Conservation (phyloP, 2,888 invertebrate species). For the Vanessa cardui region DNA sequence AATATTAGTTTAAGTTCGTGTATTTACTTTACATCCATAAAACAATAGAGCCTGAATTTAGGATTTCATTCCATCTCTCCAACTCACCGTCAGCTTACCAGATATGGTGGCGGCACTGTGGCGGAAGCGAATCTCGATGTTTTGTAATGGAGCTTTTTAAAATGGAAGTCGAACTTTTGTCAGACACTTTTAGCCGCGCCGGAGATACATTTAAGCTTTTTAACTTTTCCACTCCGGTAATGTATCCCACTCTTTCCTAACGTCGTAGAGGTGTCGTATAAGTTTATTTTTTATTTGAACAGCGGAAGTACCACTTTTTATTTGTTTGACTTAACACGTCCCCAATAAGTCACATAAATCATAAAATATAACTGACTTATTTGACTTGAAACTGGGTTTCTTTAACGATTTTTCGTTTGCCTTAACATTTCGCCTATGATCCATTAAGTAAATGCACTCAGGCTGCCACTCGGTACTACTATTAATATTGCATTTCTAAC, state of each 20-base stretch:
- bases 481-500: constrained; percentile 85
- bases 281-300: constrained; percentile 68
- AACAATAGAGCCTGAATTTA: constrained; percentile 78
- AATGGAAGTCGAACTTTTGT: constrained; percentile 83
- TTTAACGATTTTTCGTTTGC: constrained; percentile 66
- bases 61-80: constrained; percentile 72
- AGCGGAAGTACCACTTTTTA: constrained; percentile 67
- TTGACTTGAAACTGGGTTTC: constrained; percentile 57
- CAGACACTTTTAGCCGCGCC: constrained; percentile 82
- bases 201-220: constrained; percentile 83
- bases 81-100: constrained; percentile 66
- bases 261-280: constrained; percentile 72
- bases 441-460: constrained; percentile 81
- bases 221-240: constrained; percentile 83
- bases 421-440: constrained; percentile 78
- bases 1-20: too few relatives aligned
- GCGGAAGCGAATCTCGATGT: constrained; percentile 83
- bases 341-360: constrained; percentile 67
- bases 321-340: constrained; percentile 64
- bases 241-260: constrained; percentile 77
- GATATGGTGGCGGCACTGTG: constrained; percentile 63
- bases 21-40: constrained; percentile 26
- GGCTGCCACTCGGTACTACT: constrained; percentile 74
- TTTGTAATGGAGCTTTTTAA: constrained; percentile 84
- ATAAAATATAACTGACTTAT: constrained; percentile 61